These are phyloP conservation scores for Henricia sp. DNA, from an alignment of 53 echinoderm and acorn worm species.

Conservation along the genomic window DNA sequence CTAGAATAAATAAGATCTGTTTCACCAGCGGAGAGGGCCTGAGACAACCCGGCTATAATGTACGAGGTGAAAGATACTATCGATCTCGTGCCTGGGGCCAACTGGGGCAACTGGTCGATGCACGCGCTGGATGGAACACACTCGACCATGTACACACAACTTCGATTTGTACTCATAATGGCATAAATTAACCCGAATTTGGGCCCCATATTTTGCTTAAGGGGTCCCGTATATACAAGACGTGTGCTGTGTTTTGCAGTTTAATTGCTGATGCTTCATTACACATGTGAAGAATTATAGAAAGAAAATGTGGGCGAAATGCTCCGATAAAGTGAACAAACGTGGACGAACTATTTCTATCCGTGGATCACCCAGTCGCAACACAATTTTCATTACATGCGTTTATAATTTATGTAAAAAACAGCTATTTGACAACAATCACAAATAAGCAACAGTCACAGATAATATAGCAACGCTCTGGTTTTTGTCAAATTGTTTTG, in stretches of 20 bases:
- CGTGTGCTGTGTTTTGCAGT: constrained; percentile 1
- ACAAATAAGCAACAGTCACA: no score
- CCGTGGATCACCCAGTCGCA: no score
- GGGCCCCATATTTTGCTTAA: constrained; percentile 2
- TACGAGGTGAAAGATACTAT: constrained; percentile 56
- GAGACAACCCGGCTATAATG: constrained; percentile 22
- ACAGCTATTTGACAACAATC: no score
- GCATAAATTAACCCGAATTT: constrained; percentile 58
- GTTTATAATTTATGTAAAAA: no score
- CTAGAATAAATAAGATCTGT: constrained; percentile 60
- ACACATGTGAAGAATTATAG: background rate
- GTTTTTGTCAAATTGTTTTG: no score
- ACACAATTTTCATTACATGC: no score
- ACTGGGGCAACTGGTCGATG: constrained; percentile 56
- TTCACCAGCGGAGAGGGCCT: constrained; percentile 49
- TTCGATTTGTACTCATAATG: constrained; percentile 54
- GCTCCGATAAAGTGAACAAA: no score
- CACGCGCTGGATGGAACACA: background rate
- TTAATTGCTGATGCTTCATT: background rate
- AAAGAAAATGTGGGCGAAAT: no score
- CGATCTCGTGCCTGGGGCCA: constrained; percentile 24
- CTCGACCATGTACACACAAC: background rate
- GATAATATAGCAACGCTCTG: no score
- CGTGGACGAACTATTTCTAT: no score
- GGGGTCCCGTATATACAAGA: constrained; percentile 1